Evolutionary conservation across 1,140 invertebrate genomes (phyloP), one percentile per base, ranked within the genome.

Genomic region (Gyrodactylus salaris): DNA sequence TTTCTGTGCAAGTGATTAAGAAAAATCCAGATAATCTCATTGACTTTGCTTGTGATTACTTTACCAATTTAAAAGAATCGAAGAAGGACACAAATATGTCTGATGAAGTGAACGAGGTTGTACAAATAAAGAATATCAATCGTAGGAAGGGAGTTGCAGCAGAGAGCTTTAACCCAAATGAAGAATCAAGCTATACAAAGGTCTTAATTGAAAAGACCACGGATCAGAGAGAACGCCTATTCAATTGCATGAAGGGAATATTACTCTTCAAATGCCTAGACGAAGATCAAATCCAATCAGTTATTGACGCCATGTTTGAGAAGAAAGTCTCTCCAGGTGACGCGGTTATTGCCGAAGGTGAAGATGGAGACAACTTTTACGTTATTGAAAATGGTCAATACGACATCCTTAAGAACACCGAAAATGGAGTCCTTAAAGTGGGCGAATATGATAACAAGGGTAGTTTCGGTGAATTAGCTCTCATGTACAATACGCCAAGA

Each of bases 281-380:
- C 27, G 74, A 86, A 85, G 84, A 87, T 79, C 86, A 87, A 84
- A 85, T 87, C 83, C 82, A 84, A 76, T 86, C 91, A 80, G 90
- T 96, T 70, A 81, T 95, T 77, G 90, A 95, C 82, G 92, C 92
- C 25, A 94, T 96, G 91, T 95, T 95, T 80, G 90, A 95, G 81
- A 87, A 88, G 77, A 83, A 86, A 78, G 85, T 79, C 0, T 75
- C 75, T 7, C 76, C 86, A 22, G 88, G 87, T 73, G 91, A 95
- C 77, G 86, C 86, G 78, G 88, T 96, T 75, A 96, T 96, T 78
- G 86, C 87, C 77, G 91, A 95, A 81, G 91, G 90, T 27, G 91
- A 95, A 80, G 91, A 95, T 81, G 91, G 91, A 72, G 91, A 96
- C 82, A 92, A 94, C 82, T 95, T 96, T 82, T 96, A 95, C 83